A percentile compares a stretch with the other conserved stretches of the same genome.
Evolutionary conservation across 2,113 vertebrate species (phyloP).

Genomic region (Lepidothrix coronata): DNA sequence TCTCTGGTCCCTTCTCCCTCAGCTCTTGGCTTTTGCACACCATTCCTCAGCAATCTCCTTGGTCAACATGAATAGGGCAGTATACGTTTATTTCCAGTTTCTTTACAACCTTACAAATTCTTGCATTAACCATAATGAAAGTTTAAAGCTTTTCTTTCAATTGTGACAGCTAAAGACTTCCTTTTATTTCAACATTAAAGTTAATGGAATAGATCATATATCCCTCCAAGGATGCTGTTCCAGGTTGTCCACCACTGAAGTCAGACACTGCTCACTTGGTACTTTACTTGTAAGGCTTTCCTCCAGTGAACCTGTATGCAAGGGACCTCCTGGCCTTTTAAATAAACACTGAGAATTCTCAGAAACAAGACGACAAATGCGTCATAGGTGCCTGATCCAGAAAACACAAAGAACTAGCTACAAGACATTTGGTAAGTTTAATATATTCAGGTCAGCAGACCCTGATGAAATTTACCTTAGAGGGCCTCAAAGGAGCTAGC

Average conservation of each 20-base stretch:
- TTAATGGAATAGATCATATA: neutral
- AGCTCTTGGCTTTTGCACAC: neutral
- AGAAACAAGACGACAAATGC: neutral
- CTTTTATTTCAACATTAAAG: neutral
- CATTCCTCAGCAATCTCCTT: neutral
- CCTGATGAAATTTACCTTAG: conserved; percentile 17
- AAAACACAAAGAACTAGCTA: neutral
- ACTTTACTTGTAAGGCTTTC: neutral
- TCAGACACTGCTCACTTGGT: neutral
- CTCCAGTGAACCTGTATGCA: neutral
- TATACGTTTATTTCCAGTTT: neutral
- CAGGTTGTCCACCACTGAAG: neutral
- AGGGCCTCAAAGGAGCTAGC: neutral
- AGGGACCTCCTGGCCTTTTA: neutral
- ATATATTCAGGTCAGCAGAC: neutral
- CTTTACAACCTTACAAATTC: neutral
- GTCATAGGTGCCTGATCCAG: neutral
- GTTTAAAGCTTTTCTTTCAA: neutral
- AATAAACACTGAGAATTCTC: neutral
- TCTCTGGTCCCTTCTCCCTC: neutral
- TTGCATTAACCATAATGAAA: neutral
- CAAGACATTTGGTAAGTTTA: neutral
- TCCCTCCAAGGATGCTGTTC: neutral
- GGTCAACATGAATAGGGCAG: neutral
- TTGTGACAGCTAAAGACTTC: neutral